phyloP scores from a whole-genome alignment of 2,113 vertebrate genomes.

The Ceyx melanurus region DNA sequence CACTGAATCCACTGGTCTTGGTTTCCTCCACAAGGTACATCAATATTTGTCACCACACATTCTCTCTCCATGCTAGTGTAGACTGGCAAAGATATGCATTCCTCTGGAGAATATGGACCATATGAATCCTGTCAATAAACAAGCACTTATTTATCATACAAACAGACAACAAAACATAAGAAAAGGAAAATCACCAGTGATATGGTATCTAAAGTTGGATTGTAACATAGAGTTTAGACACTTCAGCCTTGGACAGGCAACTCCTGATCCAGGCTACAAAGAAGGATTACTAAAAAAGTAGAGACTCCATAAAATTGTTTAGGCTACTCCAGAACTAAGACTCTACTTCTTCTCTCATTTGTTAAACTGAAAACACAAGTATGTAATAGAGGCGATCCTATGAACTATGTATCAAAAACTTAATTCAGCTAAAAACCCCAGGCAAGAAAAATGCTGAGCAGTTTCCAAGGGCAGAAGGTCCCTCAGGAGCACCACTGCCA shows the following conservation, averaged over 20 bases:
- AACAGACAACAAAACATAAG: background rate
- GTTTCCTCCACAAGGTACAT: slow-evolving; percentile 86
- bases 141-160: background rate
- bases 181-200: background rate
- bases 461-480: background rate
- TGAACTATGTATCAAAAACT: background rate
- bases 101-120: slow-evolving; percentile 81
- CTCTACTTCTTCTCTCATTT: background rate
- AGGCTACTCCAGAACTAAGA: background rate
- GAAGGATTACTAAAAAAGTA: background rate
- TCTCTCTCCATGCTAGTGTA: slow-evolving; percentile 88
- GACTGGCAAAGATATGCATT: slow-evolving; percentile 89
- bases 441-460: too few species aligned
- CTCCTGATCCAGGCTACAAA: background rate
- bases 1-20: slow-evolving; percentile 93
- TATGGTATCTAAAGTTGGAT: background rate
- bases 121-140: slow-evolving; percentile 74
- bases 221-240: background rate
- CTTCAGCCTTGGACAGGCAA: background rate
- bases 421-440: background rate
- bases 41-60: slow-evolving; percentile 87
- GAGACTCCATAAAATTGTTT: background rate
- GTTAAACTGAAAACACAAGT: background rate
- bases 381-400: background rate
- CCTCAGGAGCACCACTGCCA: background rate